Base-by-base conservation (phyloP, 30 jellyfish, hydroid and myxozoan genomes). In the Catostylus mosaicus region DNA sequence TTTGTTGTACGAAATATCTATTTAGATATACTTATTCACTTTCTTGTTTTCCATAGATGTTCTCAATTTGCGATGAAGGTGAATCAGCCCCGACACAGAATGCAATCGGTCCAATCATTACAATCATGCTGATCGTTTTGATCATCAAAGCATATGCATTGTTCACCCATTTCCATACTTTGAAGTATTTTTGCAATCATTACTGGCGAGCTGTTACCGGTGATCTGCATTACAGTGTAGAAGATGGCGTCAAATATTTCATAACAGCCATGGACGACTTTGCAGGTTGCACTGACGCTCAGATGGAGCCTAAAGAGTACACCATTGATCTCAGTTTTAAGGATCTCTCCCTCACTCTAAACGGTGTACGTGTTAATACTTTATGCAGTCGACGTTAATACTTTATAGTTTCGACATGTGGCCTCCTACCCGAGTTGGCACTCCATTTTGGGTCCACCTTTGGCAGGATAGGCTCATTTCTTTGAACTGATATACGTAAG, bases 61-160 rank as follows among this genome's bases (percentile, higher is more conserved):
- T 68, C 32, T 30, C 83, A 51, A 67, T 66, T 4, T 80, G 91
- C 68, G 38, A 59, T 26, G 84, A 80, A 47, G 91, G 91, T 11
- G 91, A 80, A 47, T 80, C 91, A 4, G 91, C 91, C 5, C 91
- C 91, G 19, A 19, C 48, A 40, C 83, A 67, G 54, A 80, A 67
- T 67, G 91, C 91, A 12, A 66, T 68, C 34, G 83, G 83, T 52
- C 91, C 91, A 16, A 18, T 80, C 0, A 59, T 54, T 19, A 54
- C 91, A 38, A 68, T 80, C 51, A 12, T 47, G 23, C 46, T 80
- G 30, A 56, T 67, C 37, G 1, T 67, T 30, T 50, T 80, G 35
- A 24, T 80, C 33, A 1, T 80, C 3, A 6, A 37, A 34, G 33
- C 83, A 26, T 80, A 66, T 51, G 40, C 64, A 16, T 35, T 68